A percentile compares a stretch with the other conserved stretches of the same genome.
phyloP scores from a whole-genome alignment of 2,888 invertebrate genomes.

The Augiades crinisus region DNA sequence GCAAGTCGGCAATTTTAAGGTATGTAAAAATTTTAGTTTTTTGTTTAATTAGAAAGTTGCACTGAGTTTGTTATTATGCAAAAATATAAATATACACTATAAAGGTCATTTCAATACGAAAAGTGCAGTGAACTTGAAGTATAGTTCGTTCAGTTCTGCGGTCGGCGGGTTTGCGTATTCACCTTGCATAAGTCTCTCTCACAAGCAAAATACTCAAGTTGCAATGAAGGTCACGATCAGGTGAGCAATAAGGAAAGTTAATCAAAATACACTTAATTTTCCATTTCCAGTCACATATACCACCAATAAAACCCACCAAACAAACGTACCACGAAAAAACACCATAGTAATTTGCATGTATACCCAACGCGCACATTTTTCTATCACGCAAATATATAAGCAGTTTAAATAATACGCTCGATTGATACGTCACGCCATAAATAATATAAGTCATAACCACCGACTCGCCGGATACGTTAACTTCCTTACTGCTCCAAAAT shows the following conservation, averaged over 20 bases:
- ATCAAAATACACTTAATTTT: conserved; percentile 27
- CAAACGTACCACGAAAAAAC: conserved; percentile 27
- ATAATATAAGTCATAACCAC: neutral
- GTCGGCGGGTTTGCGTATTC: conserved; percentile 67
- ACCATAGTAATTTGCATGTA: conserved; percentile 23
- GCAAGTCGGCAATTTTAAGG: too few species aligned
- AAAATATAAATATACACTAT: too few species aligned
- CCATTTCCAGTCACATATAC: conserved; percentile 16
- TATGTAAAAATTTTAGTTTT: too few species aligned
- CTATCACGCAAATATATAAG: conserved; percentile 33
- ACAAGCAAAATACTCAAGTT: conserved; percentile 52
- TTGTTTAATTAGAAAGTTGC: too few species aligned
- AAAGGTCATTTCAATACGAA: neutral
- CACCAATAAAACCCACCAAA: conserved; percentile 16
- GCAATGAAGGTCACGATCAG: conserved; percentile 60
- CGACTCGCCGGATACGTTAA: conserved; percentile 28
- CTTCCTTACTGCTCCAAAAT: conserved; percentile 73
- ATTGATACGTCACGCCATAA: neutral
- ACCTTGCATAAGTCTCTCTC: conserved; percentile 57
- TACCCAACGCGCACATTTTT: conserved; percentile 28
- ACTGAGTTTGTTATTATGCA: too few species aligned
- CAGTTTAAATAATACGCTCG: conserved; percentile 30
- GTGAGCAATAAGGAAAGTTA: conserved; percentile 68
- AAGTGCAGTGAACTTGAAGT: neutral
- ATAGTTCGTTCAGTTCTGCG: conserved; percentile 36